phyloP scores from a whole-genome alignment of 2,113 vertebrate species.

The Pituophis catenifer region DNA sequence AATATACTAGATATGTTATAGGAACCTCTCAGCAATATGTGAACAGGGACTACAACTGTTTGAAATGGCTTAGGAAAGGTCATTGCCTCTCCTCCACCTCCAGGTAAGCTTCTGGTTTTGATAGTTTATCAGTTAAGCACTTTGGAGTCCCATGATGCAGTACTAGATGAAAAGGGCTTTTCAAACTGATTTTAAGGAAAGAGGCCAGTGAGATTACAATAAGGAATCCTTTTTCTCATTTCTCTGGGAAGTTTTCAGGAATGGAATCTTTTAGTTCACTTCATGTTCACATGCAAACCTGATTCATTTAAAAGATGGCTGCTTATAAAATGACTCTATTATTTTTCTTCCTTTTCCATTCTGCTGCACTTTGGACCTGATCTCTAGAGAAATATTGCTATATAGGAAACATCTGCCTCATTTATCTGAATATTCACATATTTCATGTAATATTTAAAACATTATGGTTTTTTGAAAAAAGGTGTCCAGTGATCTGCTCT shows the following conservation, averaged over 20 bases:
- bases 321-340: background rate
- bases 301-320: background rate
- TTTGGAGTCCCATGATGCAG: background rate
- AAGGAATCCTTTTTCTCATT: background rate
- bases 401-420: background rate
- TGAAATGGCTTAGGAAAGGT: background rate
- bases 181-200: background rate
- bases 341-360: background rate
- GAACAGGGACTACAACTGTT: background rate
- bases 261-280: background rate
- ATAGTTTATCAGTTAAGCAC: background rate
- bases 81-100: background rate
- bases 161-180: background rate
- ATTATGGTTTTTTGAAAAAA: conserved; percentile 10
- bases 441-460: background rate
- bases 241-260: background rate
- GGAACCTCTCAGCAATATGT: background rate
- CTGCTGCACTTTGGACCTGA: background rate
- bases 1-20: background rate
- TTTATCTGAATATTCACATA: background rate
- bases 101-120: background rate
- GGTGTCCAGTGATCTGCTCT: conserved; percentile 33
- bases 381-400: background rate
- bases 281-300: background rate
- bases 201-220: background rate